Base-by-base conservation (phyloP, 2,113 vertebrate genomes). In the Dendropsophus ebraccatus region DNA sequence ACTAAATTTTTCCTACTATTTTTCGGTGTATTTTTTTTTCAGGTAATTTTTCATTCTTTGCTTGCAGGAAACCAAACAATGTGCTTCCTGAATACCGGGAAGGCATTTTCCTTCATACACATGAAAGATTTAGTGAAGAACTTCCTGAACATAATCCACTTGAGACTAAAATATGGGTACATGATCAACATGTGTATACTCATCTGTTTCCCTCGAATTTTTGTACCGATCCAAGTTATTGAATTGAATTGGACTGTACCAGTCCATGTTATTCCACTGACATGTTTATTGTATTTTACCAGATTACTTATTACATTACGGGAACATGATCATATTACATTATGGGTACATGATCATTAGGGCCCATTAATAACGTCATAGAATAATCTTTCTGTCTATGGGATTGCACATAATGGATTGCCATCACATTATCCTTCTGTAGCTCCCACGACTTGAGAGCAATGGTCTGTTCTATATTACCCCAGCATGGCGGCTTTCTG, bases 101-200 rank as follows among this genome's bases (percentile, higher is more conserved):
- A 70, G 35, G n/a, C 35, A 70, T 41, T 37, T 70, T 70, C 2
- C 21, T 70, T 70, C 35, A 70, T 70, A 23, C 7, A 70, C 67
- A 70, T 37, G 35, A 23, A 70, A 70, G 25, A 65, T 65, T 30
- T 65, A 9, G 4, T 1, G 7, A n/a, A 16, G 28, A 65, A 30
- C 65, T 58, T 83, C 69, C 69, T 54, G 67, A n/a, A 35, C n/a
- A 35, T 23, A 28, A 45, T 74, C 30, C 69, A 58, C 50, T 58
- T 9, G 23, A 41, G 28, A 13, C 32, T 73, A 17, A 50, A 56
- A 35, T 60, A 45, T 54, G 32, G 50, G 28, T 10, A 32, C 62
- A n/a, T 17, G 6, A 37, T 70, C 62, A 67, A 67, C 45, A 75
- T 14, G 58, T 30, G 54, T 37, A 8, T n/a, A 67, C 19, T 82